Base-by-base conservation (phyloP, 2,888 invertebrate species). In the Heliconius charithonia region DNA sequence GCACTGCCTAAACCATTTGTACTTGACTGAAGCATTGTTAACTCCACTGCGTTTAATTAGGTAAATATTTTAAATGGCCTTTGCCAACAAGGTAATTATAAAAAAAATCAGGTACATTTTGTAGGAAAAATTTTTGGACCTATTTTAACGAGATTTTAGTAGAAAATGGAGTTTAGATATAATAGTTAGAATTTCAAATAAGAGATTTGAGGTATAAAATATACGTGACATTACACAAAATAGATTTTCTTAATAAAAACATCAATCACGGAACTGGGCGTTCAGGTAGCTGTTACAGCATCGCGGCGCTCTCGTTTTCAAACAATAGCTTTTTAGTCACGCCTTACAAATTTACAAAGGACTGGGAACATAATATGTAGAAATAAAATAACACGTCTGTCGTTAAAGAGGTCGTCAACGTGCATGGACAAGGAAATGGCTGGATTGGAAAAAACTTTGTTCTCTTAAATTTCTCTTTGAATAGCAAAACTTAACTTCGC, bases 311-410 rank as follows among this genome's bases (percentile, higher is more conserved):
- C 80, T 77, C 81, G 79, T 82, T 78, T 78, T 72, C 65, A 76
- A 85, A 86, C 86, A 86, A 86, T 86, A 80, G 85, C 83, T 83
- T 84, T 86, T 85, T 85, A 84, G 86, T 86, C 85, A 86, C 86
- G 86, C 85, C 84, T 83, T 85, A 83, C 84, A 84, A 85, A 83
- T 83, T 82, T 81, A 83, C 83, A 84, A 84, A 84, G 83, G 81
- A 78, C 81, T 80, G 77, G 82, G 81, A 85, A 85, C 79, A 83
- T 82, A 83, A 83, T 84, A 80, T 81, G 82, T 78, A 80, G 83
- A 82, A 82, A 82, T 82, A 82, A 81, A 81, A 81, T 79, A 79
- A 81, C 80, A 82, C 80, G 80, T 78, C 71, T 78, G 74, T 76
- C 78, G 78, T 71, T 80, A 81, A 80, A 71, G 76, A 80, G 81